Evolutionary conservation across 1,140 invertebrate species (phyloP).

Genomic region (Orchesella cincta): DNA sequence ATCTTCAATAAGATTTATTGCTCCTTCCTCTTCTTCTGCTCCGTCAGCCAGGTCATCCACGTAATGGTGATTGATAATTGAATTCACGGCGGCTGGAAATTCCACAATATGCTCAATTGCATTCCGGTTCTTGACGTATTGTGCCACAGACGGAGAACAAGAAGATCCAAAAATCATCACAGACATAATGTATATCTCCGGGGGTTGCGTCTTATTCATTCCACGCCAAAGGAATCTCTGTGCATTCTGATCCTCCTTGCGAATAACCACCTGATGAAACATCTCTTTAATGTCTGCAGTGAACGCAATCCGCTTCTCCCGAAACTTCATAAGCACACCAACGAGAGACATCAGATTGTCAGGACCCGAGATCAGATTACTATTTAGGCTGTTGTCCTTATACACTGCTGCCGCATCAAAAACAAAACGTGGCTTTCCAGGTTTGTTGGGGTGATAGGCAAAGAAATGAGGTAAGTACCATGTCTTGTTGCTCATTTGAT

Average conservation of each 20-base stretch:
- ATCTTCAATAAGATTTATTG: not conserved
- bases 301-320: not conserved
- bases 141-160: not conserved
- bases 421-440: not conserved
- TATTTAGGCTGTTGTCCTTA: not conserved
- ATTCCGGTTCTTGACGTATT: not conserved
- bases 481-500: not conserved
- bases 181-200: not conserved
- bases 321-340: not conserved
- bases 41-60: not conserved
- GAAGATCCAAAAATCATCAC: not conserved
- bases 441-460: constrained; percentile 1
- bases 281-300: constrained; percentile 16
- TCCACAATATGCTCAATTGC: not conserved
- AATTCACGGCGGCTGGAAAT: not conserved
- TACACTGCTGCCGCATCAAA: not conserved
- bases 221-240: constrained; percentile 3
- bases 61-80: constrained; percentile 13
- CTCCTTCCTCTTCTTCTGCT: not conserved
- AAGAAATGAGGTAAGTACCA: constrained; percentile 3
- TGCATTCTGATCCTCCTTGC: not conserved
- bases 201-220: not conserved
- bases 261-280: not conserved
- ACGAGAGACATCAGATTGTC: not conserved
- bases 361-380: not conserved